Evolutionary conservation across 37 sponge, comb jelly and placozoan genomes (phyloP), one percentile per base, ranked within the genome.

Genomic region (Corticium candelabrum): DNA sequence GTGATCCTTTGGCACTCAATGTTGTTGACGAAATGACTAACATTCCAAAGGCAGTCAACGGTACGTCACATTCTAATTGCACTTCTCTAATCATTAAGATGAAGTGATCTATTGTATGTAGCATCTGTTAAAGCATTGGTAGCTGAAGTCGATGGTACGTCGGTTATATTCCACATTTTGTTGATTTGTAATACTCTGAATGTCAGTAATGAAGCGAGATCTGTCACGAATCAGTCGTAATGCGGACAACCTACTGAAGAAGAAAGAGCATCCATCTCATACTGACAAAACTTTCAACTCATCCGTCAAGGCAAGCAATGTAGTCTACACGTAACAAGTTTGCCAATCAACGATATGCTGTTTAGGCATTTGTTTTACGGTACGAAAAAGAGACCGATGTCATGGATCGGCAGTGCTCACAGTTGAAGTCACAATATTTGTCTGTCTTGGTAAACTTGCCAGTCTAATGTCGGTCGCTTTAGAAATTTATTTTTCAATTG

Each of bases 61-160:
- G 62, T 50, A 50, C 21, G 62, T 11, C 21, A 27, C 62, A 11
- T 21, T 50, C 21, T 11, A 50, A 27, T 27, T 27, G 11, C 21
- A 11, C 15, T 50, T 21, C 21, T 21, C 15, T 21, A 50, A 11
- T 11, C 62, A 21, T 50, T 50, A 21, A 50, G 15, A 27, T 50
- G 11, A 27, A 21, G 11, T 50, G n/a, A n/a, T 50, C 15, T 33
- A 37, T 79, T 74, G 27, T 5, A 34, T 84, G 4, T 74, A 91
- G 92, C 86, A 62, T 91, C 92, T 32, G 80, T 88, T 2, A 85
- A 83, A 37, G 77, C 89, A 7, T 82, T 91, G 7, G 39, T 85
- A 37, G 92, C 81, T 39, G 92, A 91, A 80, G 39, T 91, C 29
- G 92, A 91, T 84, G 83, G 91, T 90, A 74, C 33, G 80, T 33